Percentiles rank a stretch among this genome's conserved stretches.
phyloP scores from a whole-genome alignment of 2,797 vertebrate genomes.

The Hozukius guyotensis region DNA sequence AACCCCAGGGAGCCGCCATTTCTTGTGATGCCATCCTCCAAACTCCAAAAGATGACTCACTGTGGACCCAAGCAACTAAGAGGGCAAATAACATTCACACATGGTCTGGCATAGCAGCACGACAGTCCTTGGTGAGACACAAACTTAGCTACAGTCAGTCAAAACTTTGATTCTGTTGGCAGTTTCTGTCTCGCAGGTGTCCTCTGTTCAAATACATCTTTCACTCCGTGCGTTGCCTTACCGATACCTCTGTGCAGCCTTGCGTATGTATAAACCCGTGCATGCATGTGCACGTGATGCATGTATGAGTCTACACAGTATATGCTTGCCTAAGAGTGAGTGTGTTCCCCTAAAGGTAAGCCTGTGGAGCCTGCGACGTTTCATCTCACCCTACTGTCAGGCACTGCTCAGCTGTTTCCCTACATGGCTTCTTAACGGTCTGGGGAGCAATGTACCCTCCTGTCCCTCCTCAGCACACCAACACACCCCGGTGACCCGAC shows the following conservation, averaged over 20 bases:
- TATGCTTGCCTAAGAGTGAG: conserved; percentile 30
- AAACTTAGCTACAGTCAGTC: conserved; percentile 55
- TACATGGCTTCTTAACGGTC: conserved; percentile 66
- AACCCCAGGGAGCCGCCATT: conserved; percentile 35
- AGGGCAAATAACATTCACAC: conserved; percentile 65
- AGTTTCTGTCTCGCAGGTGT: conserved; percentile 61
- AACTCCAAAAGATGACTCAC: conserved; percentile 65
- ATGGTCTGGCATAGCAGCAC: conserved; percentile 53
- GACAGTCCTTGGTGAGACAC: conserved; percentile 56
- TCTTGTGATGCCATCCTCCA: conserved; percentile 41
- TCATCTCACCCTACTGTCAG: conserved; percentile 49
- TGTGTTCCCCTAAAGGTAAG: conserved; percentile 43
- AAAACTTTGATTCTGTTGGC: conserved; percentile 61
- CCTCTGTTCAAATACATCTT: conserved; percentile 57
- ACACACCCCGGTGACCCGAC: conserved; percentile 43
- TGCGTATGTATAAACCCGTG: conserved; percentile 22
- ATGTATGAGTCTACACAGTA: conserved; percentile 42
- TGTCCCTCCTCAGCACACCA: conserved; percentile 61
- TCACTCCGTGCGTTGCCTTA: conserved; percentile 39
- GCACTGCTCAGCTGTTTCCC: conserved; percentile 58
- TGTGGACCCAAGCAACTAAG: conserved; percentile 44
- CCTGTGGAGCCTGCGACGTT: conserved; percentile 44
- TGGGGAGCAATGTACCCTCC: conserved; percentile 68
- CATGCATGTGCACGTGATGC: conserved; percentile 41
- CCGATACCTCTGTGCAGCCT: conserved; percentile 27